phyloP scores from a whole-genome alignment of 2,797 vertebrate species.

The Tenualosa ilisha region DNA sequence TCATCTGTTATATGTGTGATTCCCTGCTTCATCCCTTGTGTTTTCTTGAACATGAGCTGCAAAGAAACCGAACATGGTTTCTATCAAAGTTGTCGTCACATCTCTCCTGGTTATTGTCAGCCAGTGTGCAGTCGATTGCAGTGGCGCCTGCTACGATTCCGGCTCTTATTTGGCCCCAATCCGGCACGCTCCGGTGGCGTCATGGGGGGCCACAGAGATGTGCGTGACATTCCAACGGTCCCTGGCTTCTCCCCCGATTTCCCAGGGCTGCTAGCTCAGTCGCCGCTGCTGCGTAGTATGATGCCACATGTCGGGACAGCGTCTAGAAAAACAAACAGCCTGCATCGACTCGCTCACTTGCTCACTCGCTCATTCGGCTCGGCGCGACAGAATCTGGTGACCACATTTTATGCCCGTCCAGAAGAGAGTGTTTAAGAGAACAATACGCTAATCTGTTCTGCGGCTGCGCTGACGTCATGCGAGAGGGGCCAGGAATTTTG shows the following conservation, averaged over 20 bases:
- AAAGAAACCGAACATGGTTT: neutral
- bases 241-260: neutral
- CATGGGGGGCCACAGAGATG: neutral
- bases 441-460: conserved; percentile 23
- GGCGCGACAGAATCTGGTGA: neutral
- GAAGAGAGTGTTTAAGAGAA: neutral
- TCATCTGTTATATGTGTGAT: neutral
- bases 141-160: neutral
- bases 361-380: neutral
- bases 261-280: neutral
- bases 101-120: neutral
- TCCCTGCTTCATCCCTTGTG: neutral
- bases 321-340: conserved; percentile 14
- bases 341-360: neutral
- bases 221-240: neutral
- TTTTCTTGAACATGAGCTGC: neutral
- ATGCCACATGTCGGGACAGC: conserved; percentile 7
- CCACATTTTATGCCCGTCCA: conserved; percentile 15
- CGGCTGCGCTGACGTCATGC: neutral
- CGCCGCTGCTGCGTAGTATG: neutral
- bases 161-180: too few relatives aligned
- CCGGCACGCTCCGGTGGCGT: neutral
- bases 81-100: neutral
- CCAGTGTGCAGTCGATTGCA: neutral
- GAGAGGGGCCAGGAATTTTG: conserved; percentile 9